These are phyloP conservation scores for Ips typographus DNA, from an alignment of 1,140 invertebrate genomes.

Conservation along the genomic window DNA sequence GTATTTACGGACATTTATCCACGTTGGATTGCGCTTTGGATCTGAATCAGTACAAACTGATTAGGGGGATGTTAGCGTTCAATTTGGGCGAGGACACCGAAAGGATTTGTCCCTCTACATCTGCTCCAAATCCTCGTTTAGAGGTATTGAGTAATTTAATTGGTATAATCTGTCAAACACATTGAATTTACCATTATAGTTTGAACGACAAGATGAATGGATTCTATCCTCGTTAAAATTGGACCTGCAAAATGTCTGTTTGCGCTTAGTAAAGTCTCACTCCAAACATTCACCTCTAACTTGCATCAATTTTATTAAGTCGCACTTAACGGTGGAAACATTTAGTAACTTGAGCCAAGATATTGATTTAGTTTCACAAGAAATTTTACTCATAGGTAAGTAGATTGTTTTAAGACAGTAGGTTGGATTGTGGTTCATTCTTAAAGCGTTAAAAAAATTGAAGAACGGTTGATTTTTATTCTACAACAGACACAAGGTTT, in stretches of 20 bases:
- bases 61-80: slow-evolving; percentile 83
- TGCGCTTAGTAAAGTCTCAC: slow-evolving; percentile 64
- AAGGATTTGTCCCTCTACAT: slow-evolving; percentile 58
- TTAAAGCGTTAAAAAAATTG: neutral
- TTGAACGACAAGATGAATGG: slow-evolving; percentile 59
- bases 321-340: slow-evolving; percentile 78
- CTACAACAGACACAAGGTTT: slow-evolving; percentile 40
- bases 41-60: slow-evolving; percentile 82
- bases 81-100: slow-evolving; percentile 91
- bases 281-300: slow-evolving; percentile 69
- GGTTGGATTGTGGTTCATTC: neutral
- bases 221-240: slow-evolving; percentile 77
- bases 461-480: neutral
- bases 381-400: slow-evolving; percentile 85
- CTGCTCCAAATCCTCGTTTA: slow-evolving; percentile 32
- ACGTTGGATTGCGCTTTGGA: slow-evolving; percentile 84
- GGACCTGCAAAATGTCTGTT: slow-evolving; percentile 84
- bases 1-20: slow-evolving; percentile 81
- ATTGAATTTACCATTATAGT: slow-evolving; percentile 33
- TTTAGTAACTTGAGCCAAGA: slow-evolving; percentile 88
- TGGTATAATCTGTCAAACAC: neutral
- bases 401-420: neutral
- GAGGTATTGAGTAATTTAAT: slow-evolving; percentile 19
- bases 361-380: slow-evolving; percentile 89
- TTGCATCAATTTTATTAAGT: slow-evolving; percentile 90